A percentile compares a stretch with the other conserved stretches of the same genome.
phyloP scores from a whole-genome alignment of 35 echinoderm and acorn worm genomes.

The Amphiura filiformis region DNA sequence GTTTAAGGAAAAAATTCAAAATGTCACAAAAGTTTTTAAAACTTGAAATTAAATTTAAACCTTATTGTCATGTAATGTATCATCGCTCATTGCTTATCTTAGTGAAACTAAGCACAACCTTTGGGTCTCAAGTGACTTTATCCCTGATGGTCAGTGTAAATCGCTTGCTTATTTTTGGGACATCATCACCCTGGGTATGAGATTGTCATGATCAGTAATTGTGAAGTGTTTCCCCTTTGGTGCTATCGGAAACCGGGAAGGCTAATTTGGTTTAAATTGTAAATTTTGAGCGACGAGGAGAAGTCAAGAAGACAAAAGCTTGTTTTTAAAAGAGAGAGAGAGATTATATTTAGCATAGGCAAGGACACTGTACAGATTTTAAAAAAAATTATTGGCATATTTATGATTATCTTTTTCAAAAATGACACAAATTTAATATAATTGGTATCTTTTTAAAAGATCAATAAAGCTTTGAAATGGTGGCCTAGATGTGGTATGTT shows the following conservation, averaged over 20 bases:
- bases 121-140: too few species aligned
- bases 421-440: background rate
- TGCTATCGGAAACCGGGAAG: background rate
- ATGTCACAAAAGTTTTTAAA: too few species aligned
- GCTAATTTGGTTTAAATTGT: too few species aligned
- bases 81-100: too few species aligned
- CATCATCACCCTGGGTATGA: background rate
- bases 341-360: background rate
- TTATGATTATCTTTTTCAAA: background rate
- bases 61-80: too few species aligned
- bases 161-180: too few species aligned
- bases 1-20: too few species aligned
- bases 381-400: background rate
- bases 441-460: background rate
- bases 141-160: too few species aligned
- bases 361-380: background rate
- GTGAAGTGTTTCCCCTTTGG: background rate
- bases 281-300: too few species aligned
- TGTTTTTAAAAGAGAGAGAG: background rate
- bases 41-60: too few species aligned
- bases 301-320: too few species aligned
- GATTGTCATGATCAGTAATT: background rate
- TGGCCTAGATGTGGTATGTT: slow-evolving; percentile 11
- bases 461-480: background rate
- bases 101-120: too few species aligned